phyloP scores from a whole-genome alignment of 2,113 vertebrate species.

The Toxotes chatareus region DNA sequence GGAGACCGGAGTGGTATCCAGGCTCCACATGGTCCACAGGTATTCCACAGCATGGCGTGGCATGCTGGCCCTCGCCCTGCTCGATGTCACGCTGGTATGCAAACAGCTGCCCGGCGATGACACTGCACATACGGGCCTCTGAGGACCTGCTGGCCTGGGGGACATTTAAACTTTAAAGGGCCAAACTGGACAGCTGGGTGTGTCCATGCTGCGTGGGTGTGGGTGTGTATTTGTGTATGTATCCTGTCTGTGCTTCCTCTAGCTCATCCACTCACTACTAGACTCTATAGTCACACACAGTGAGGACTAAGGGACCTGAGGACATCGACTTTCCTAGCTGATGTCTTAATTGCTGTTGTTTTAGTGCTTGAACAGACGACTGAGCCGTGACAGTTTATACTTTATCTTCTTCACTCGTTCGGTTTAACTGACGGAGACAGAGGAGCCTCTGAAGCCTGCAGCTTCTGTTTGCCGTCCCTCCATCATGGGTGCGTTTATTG shows the following conservation, averaged over 20 bases:
- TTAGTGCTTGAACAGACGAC: not conserved
- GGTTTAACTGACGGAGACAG: not conserved
- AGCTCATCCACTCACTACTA: not conserved
- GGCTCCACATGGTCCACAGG: not conserved
- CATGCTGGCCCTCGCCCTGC: constrained; percentile 7
- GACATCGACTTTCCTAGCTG: not conserved
- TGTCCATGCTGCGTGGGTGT: constrained; percentile 17
- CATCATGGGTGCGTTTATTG: constrained; percentile 91
- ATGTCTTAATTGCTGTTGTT: not conserved
- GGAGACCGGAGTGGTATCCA: no score
- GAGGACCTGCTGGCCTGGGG: constrained; percentile 20
- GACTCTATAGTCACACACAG: not conserved
- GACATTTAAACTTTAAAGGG: constrained; percentile 90
- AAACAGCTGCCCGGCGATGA: constrained; percentile 76
- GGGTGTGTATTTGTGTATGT: not conserved
- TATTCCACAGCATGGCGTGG: not conserved
- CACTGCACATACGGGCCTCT: constrained; percentile 49
- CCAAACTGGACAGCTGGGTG: constrained; percentile 76
- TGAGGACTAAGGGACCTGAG: constrained; percentile 10
- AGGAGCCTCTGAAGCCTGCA: not conserved
- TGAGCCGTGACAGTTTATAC: no score
- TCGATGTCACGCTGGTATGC: constrained; percentile 62
- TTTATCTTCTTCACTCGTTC: not conserved
- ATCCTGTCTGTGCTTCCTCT: not conserved
- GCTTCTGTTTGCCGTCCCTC: not conserved